These are phyloP conservation scores for Monoplex corrugatus DNA, from an alignment of 2,888 invertebrate species.

Conservation along the genomic window DNA sequence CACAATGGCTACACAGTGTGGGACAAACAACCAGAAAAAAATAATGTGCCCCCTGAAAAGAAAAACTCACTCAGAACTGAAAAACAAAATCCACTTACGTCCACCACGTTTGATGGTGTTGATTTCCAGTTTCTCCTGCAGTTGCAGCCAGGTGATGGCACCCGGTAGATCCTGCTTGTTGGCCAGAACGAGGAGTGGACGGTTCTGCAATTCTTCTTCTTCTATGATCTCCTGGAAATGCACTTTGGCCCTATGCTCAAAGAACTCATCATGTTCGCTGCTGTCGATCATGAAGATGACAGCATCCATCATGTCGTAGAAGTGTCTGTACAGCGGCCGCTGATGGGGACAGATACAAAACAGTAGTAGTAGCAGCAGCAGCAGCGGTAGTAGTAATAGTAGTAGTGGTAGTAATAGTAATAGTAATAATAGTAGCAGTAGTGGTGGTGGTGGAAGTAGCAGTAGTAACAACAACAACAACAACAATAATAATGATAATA, in stretches of 20 bases:
- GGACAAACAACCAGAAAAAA: no score
- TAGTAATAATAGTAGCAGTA: neutral
- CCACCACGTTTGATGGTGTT: neutral
- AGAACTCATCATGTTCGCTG: constrained; percentile 60
- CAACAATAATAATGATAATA: neutral
- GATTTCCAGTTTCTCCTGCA: neutral
- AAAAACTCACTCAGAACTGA: no score
- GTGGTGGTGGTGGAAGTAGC: neutral
- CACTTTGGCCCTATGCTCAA: constrained; percentile 50
- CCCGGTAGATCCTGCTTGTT: constrained; percentile 67
- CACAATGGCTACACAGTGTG: no score
- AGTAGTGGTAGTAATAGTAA: neutral
- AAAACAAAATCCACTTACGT: no score
- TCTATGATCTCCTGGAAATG: constrained; percentile 48
- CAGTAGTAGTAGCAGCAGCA: neutral
- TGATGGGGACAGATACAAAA: no score
- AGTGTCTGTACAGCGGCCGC: constrained; percentile 64
- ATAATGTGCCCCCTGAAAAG: no score
- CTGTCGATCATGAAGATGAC: constrained; percentile 67
- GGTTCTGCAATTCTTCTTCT: constrained; percentile 60
- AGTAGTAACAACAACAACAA: neutral
- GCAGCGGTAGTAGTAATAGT: neutral
- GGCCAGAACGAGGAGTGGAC: constrained; percentile 59
- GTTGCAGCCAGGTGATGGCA: constrained; percentile 58
- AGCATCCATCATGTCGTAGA: constrained; percentile 60